phyloP scores from a whole-genome alignment of 1,140 invertebrate species.

The Trichogramma pretiosum region DNA sequence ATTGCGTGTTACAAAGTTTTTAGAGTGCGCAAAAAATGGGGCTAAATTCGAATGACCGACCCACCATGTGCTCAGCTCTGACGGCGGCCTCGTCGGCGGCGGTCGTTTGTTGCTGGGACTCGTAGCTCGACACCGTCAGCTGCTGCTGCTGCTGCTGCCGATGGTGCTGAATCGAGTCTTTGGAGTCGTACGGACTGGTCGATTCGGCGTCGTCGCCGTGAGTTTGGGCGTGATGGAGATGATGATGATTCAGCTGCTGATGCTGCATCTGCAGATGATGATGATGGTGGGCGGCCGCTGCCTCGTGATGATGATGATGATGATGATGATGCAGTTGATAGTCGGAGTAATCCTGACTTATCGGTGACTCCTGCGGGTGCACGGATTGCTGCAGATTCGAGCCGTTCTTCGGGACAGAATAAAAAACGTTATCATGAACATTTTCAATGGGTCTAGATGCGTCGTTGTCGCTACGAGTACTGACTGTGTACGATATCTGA shows the following conservation, averaged over 20 bases:
- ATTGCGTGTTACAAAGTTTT: no score
- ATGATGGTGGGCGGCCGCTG: constrained; percentile 19
- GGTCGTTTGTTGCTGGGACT: constrained; percentile 4
- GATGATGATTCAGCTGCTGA: constrained; percentile 8
- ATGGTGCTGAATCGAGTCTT: no score
- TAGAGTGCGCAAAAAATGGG: no score
- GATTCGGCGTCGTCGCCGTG: constrained; percentile 6
- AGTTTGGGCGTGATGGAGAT: neutral
- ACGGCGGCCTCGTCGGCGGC: neutral
- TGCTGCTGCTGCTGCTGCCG: constrained; percentile 5
- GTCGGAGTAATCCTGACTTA: constrained; percentile 20
- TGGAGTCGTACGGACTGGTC: no score
- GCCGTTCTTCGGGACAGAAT: constrained; percentile 2
- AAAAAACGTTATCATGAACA: neutral
- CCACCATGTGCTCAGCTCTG: constrained; percentile 12
- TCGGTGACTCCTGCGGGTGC: constrained; percentile 15
- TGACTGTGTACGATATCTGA: constrained; percentile 33
- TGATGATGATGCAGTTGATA: constrained; percentile 22
- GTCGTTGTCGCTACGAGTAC: neutral
- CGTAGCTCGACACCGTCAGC: neutral
- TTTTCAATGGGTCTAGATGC: neutral
- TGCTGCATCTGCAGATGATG: constrained; percentile 22
- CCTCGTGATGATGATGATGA: constrained; percentile 8
- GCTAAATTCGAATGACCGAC: no score
- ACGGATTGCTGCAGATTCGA: constrained; percentile 19